phyloP scores from a whole-genome alignment of 1,140 invertebrate genomes.

The Hormaphis cornu region DNA sequence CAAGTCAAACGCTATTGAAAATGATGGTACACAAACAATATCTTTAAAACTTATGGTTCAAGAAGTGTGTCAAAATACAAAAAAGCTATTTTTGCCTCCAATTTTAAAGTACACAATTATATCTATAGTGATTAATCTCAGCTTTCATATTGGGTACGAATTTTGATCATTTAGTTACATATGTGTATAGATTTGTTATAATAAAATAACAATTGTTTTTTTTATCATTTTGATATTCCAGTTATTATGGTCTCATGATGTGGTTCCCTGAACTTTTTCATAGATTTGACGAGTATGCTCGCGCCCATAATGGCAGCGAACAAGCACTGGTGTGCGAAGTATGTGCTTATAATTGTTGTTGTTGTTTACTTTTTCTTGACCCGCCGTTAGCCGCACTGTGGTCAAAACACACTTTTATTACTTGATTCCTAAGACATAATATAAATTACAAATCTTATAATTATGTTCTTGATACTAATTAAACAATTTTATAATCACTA shows the following conservation, averaged over 20 bases:
- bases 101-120: slow-evolving; percentile 71
- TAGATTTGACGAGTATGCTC: slow-evolving; percentile 61
- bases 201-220: not conserved
- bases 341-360: not conserved
- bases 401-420: not conserved
- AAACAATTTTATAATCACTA: not conserved
- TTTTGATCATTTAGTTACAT: not conserved
- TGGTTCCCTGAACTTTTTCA: slow-evolving; percentile 74
- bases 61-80: slow-evolving; percentile 54
- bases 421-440: not conserved
- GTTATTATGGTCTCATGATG: slow-evolving; percentile 72
- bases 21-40: slow-evolving; percentile 2
- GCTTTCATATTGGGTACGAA: slow-evolving; percentile 71
- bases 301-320: slow-evolving; percentile 48
- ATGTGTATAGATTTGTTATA: not conserved
- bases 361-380: not conserved
- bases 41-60: slow-evolving; percentile 15
- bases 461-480: not conserved
- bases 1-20: not conserved
- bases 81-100: slow-evolving; percentile 63
- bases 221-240: slow-evolving; percentile 40
- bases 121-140: slow-evolving; percentile 77
- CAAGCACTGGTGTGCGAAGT: slow-evolving; percentile 61
- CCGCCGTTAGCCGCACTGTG: not conserved
- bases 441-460: not conserved